phyloP scores from a whole-genome alignment of 1,140 invertebrate species.

The Antheraea pernyi region DNA sequence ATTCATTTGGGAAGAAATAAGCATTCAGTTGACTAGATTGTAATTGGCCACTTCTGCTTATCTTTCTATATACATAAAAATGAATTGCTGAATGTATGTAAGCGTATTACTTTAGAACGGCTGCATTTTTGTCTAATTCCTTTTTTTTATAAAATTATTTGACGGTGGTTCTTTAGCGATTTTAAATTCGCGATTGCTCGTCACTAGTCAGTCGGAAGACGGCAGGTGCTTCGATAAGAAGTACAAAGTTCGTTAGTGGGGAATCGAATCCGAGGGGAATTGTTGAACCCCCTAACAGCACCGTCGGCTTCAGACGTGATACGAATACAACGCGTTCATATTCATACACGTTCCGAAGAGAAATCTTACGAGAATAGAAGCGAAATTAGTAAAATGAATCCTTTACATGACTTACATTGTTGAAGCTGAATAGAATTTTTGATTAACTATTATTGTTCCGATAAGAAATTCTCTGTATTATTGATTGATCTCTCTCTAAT shows the following conservation, averaged over 20 bases:
- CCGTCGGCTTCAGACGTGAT: conserved; percentile 25
- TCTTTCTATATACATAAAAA: too few species aligned
- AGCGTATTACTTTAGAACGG: too few species aligned
- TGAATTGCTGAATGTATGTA: too few species aligned
- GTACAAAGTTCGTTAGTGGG: conserved; percentile 30
- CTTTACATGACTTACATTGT: not conserved
- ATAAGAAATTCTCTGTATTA: not conserved
- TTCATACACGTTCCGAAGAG: conserved; percentile 1
- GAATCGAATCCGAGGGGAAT: conserved; percentile 31
- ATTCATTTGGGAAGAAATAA: too few species aligned
- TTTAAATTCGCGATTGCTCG: not conserved
- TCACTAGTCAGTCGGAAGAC: not conserved
- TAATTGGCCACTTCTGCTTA: too few species aligned
- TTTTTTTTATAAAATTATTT: too few species aligned
- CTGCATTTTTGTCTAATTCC: too few species aligned
- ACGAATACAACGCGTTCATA: conserved; percentile 16
- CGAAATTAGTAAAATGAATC: conserved; percentile 1
- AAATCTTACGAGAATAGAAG: conserved; percentile 2
- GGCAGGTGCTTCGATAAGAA: conserved; percentile 8
- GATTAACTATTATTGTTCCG: not conserved
- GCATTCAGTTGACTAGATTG: too few species aligned
- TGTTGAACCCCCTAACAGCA: conserved; percentile 28
- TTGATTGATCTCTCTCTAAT: not conserved
- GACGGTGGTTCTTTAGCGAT: too few species aligned
- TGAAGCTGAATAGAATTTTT: not conserved